phyloP scores from a whole-genome alignment of 2,888 invertebrate species.

The Adelphocoris suturalis region DNA sequence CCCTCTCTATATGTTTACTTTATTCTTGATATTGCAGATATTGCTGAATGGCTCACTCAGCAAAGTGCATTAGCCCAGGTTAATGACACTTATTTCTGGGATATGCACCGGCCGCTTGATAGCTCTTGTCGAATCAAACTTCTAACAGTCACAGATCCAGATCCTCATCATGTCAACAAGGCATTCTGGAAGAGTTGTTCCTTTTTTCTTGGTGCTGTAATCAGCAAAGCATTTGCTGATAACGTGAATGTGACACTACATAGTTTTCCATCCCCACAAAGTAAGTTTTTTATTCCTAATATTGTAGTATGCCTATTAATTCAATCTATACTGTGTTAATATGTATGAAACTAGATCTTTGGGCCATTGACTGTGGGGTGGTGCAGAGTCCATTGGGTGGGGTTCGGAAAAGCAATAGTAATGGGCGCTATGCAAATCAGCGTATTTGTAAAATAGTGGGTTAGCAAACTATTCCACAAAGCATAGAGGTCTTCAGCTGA shows the following conservation, averaged over 20 bases:
- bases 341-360: too few relatives aligned
- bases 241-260: conserved; percentile 87
- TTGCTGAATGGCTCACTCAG: conserved; percentile 85
- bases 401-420: too few relatives aligned
- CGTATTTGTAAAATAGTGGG: too few relatives aligned
- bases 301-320: too few relatives aligned
- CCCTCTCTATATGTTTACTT: too few relatives aligned
- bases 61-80: conserved; percentile 89
- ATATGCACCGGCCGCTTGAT: conserved; percentile 92
- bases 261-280: conserved; percentile 93
- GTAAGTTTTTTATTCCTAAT: too few relatives aligned
- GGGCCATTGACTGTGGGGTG: too few relatives aligned
- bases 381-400: too few relatives aligned
- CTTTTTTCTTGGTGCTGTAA: conserved; percentile 90
- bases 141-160: conserved; percentile 82
- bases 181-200: conserved; percentile 97
- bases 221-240: conserved; percentile 89
- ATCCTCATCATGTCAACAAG: conserved; percentile 84
- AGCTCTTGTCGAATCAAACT: conserved; percentile 83
- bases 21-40: conserved; percentile 80
- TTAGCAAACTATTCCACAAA: too few relatives aligned
- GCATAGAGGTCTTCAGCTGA: too few relatives aligned
- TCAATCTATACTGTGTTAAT: too few relatives aligned
- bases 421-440: too few relatives aligned
- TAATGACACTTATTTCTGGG: conserved; percentile 90